A percentile compares a stretch with the other conserved stretches of the same genome.
Conservation (phyloP, 2,113 vertebrate species). For the Dunckerocampus dactyliophorus region DNA sequence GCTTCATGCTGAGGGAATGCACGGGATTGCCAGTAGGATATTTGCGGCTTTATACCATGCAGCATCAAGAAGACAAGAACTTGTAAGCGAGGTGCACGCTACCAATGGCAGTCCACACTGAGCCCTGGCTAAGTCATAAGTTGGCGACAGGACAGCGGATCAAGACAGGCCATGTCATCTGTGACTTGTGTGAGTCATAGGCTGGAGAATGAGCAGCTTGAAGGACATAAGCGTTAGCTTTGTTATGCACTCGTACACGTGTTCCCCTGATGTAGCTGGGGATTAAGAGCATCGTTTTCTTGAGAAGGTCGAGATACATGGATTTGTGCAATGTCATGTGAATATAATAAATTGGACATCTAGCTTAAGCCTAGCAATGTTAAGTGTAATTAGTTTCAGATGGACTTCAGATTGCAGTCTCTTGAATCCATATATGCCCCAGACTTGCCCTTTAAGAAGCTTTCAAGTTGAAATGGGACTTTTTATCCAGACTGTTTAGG, state of each 20-base stretch:
- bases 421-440: not conserved
- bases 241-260: conserved; percentile 19
- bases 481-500: not conserved
- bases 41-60: conserved; percentile 48
- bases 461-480: conserved; percentile 6
- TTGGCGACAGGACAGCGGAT: conserved; percentile 58
- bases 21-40: conserved; percentile 41
- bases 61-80: conserved; percentile 43
- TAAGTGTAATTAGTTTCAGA: conserved; percentile 15
- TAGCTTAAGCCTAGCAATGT: conserved; percentile 2
- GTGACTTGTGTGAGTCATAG: conserved; percentile 58
- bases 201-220: conserved; percentile 40
- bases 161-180: conserved; percentile 59
- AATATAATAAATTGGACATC: conserved; percentile 25
- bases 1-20: conserved; percentile 56
- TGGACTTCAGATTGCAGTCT: conserved; percentile 11
- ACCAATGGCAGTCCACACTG: conserved; percentile 42
- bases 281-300: conserved; percentile 36
- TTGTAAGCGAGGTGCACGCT: conserved; percentile 35
- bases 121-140: conserved; percentile 56
- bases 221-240: conserved; percentile 38
- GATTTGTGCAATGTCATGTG: conserved; percentile 44
- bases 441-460: conserved; percentile 7
- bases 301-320: conserved; percentile 31
- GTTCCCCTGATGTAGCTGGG: conserved; percentile 21